Base-by-base conservation (phyloP, 2,797 vertebrate genomes). In the Onychomys arenicola region DNA sequence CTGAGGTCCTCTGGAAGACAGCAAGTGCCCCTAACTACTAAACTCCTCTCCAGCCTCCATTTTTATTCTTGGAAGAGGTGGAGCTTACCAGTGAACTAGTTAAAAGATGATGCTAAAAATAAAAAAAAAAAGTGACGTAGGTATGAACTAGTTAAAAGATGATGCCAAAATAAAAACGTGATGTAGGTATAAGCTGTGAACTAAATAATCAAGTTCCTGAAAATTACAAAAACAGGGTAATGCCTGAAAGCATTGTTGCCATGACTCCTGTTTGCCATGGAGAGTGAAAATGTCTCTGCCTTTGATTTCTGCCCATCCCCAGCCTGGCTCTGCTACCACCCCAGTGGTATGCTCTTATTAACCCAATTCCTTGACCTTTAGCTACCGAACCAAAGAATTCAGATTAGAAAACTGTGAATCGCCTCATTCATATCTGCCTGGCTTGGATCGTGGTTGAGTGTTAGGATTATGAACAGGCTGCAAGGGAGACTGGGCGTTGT, bases 351-450 rank as follows among this genome's bases (percentile, higher is more conserved):
- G 77, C 71, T 86, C 87, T 97, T 23, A 78, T 94, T 92, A 85
- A 92, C 93, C 87, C 80, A 49, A 0, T 96, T 96, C 59, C 93
- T 86, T 97, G 97, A 97, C 97, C 94, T 97, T 97, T 97, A 83
- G 75, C 94, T 90, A 25, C n/a, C 46, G 29, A 21, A 9, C 73
- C 43, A 52, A 96, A 83, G 91, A 95, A 93, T 95, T 96, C 76
- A 94, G 81, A 84, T 94, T 93, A 63, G 27, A 37, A n/a, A 57
- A 91, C 76, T 92, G 32, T 96, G 93, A 97, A 96, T 96, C 23
- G 93, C 91, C 61, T 89, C 93, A 83, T 97, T 97, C 95, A 96
- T 91, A 90, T 93, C 73, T 71, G 81, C 49, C 27, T 52, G 57
- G 73, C 83, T 93, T 0, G 3, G 78, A 8, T 69, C 4, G 8